A percentile compares a stretch with the other conserved stretches of the same genome.
Evolutionary conservation across 23 tunicate species (phyloP).

Genomic region (Halocynthia aurantium): DNA sequence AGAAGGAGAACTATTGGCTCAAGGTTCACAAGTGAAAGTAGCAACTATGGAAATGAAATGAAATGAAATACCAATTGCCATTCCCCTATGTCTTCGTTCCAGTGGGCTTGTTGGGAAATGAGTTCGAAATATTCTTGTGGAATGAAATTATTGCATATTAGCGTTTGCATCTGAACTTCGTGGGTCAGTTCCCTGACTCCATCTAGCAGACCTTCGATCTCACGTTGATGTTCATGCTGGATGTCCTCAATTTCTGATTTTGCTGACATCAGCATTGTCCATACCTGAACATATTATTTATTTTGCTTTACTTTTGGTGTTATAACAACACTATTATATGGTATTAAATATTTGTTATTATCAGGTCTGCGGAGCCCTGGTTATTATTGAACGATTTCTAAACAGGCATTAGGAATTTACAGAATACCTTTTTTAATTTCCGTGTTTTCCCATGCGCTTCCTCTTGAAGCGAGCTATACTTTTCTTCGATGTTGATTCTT

Average conservation of each 20-base stretch:
- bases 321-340: neutral
- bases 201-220: slow-evolving; percentile 81
- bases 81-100: slow-evolving; percentile 98
- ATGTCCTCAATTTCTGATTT: slow-evolving; percentile 83
- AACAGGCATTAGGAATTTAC: too few species aligned
- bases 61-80: slow-evolving; percentile 69
- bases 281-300: slow-evolving; percentile 19
- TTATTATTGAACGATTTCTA: too few species aligned
- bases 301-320: neutral
- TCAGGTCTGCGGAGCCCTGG: too few species aligned
- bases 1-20: neutral
- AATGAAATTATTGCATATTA: slow-evolving; percentile 66
- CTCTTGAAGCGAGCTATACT: slow-evolving; percentile 75
- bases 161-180: slow-evolving; percentile 54
- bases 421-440: slow-evolving; percentile 66
- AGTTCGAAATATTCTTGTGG: slow-evolving; percentile 57
- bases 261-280: slow-evolving; percentile 61
- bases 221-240: slow-evolving; percentile 70
- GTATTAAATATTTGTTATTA: neutral
- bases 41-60: neutral
- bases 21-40: neutral
- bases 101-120: slow-evolving; percentile 66
- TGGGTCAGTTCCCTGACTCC: slow-evolving; percentile 49
- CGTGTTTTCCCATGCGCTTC: slow-evolving; percentile 86
- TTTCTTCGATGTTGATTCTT: slow-evolving; percentile 85